Base-by-base conservation (phyloP, 2,797 vertebrate genomes). In the Peromyscus aztecus region DNA sequence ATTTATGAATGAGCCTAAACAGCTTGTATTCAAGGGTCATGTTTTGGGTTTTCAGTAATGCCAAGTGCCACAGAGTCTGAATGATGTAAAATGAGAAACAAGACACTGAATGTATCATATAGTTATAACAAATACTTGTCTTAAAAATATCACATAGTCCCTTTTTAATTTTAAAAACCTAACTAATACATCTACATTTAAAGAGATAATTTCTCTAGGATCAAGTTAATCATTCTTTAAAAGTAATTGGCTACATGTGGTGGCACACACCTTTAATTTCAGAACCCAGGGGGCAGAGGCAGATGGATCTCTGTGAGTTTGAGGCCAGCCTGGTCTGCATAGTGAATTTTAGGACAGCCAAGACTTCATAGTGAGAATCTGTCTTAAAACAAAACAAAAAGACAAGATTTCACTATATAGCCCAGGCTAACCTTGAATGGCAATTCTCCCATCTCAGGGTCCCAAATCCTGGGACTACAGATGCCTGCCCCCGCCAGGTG, bases 171-270 rank as follows among this genome's bases (percentile, higher is more conserved):
- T 27, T 37, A 96, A 67, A 78, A 77, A 67, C 59, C 27, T 40
- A 76, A 49, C 43, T 24, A 63, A n/a, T 24, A n/a, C 23, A 55
- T 34, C 43, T 87, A 65, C 13, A 21, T 37, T 90, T 49, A 61
- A 43, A 83, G 17, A 93, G 37, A 87, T 8, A 63, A 73, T 88
- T 92, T 95, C 34, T 85, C 67, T 43, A 87, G 13, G 37, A 91
- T 78, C 3, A 63, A 83, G 57, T 63, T 63, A 43, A 31, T 61
- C 4, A 61, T 31, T 17, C 59, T 61, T 61, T 37, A 57, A 57
- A 55, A 37, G 78, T n/a, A 37, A 57, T 13, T 81, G 21, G 78
- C 21, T 13, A 57, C 34, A 57, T 81, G 80, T 27, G 80, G 55
- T 81, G n/a, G 49, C 21, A 27, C 23, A 82, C 0, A n/a, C 19